Percentiles rank a stretch among this genome's conserved stretches.
These are phyloP conservation scores for Drosophila neutralis DNA, from an alignment of 2,888 invertebrate species.

Conservation along the genomic window DNA sequence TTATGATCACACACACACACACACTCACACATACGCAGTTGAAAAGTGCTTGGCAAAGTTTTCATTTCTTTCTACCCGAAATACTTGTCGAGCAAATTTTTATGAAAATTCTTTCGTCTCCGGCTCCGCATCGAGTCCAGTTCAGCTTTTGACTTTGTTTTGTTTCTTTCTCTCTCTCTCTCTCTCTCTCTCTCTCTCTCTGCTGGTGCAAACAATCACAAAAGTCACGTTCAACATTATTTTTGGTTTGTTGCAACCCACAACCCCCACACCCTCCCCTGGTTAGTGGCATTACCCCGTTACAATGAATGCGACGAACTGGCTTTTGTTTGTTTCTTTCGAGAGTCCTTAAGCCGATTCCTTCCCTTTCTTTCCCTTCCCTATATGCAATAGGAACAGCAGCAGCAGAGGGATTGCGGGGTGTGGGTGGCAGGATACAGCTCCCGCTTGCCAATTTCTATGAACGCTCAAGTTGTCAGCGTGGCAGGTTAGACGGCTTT, in stretches of 20 bases:
- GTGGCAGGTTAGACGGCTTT: conserved; percentile 8
- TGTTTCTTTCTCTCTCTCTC: not conserved
- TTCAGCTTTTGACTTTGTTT: not conserved
- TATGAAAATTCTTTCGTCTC: conserved; percentile 70
- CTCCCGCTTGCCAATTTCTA: conserved; percentile 64
- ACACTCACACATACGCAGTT: conserved; percentile 3
- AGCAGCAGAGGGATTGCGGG: not conserved
- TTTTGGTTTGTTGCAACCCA: conserved; percentile 70
- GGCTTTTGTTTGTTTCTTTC: conserved; percentile 76
- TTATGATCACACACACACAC: conserved; percentile 66
- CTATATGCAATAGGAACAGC: too few relatives aligned
- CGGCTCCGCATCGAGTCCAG: conserved; percentile 15
- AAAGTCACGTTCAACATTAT: conserved; percentile 81
- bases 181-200: not conserved
- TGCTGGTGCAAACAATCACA: conserved; percentile 72
- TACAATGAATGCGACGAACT: conserved; percentile 70
- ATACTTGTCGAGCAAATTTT: conserved; percentile 77
- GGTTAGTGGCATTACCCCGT: conserved; percentile 48
- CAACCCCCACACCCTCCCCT: not conserved
- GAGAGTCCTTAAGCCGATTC: conserved; percentile 77
- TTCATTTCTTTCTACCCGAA: conserved; percentile 70
- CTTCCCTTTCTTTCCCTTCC: not conserved
- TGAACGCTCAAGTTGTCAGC: conserved; percentile 74
- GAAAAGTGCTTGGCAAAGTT: conserved; percentile 59
- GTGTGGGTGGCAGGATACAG: not conserved